Evolutionary conservation across 2,113 vertebrate genomes (phyloP).

Genomic region (Electrona antarctica): DNA sequence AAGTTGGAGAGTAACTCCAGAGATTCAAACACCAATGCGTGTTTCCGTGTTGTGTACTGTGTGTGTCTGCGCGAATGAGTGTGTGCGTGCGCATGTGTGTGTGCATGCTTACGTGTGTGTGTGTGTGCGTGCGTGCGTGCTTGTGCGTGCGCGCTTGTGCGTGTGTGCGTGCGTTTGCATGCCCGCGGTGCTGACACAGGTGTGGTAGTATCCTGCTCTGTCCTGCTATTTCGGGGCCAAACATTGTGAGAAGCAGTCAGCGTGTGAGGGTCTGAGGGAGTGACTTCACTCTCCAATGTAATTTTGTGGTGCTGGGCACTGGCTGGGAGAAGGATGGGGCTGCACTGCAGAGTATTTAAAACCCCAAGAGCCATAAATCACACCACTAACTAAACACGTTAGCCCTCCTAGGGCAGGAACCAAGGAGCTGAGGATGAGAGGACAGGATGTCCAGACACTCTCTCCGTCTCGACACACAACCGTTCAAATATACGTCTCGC

Average conservation of each 20-base stretch:
- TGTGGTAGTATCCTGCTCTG: constrained; percentile 52
- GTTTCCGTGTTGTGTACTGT: neutral
- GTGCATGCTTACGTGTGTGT: constrained; percentile 1
- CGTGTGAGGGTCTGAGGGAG: constrained; percentile 19
- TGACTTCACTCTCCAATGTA: constrained; percentile 49
- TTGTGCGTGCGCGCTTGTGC: constrained; percentile 6
- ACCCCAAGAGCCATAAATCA: constrained; percentile 71
- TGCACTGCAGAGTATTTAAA: constrained; percentile 63
- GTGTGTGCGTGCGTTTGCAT: neutral
- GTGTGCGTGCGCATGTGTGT: neutral
- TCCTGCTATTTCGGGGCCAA: constrained; percentile 62
- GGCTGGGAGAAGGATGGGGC: constrained; percentile 55
- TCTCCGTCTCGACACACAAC: constrained; percentile 27
- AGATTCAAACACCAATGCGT: neutral
- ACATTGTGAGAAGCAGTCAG: constrained; percentile 63
- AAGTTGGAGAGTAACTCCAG: neutral
- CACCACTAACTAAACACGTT: constrained; percentile 65
- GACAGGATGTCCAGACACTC: constrained; percentile 60
- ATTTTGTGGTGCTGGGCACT: constrained; percentile 65
- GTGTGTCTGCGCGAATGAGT: neutral
- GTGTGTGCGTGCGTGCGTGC: constrained; percentile 5
- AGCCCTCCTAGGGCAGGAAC: constrained; percentile 48
- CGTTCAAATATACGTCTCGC: constrained; percentile 35
- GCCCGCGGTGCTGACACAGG: constrained; percentile 63
- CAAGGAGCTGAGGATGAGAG: constrained; percentile 58